A percentile compares a stretch with the other conserved stretches of the same genome.
These are phyloP conservation scores for Drosophila melanosoma DNA, from an alignment of 2,888 invertebrate species.

Conservation along the genomic window DNA sequence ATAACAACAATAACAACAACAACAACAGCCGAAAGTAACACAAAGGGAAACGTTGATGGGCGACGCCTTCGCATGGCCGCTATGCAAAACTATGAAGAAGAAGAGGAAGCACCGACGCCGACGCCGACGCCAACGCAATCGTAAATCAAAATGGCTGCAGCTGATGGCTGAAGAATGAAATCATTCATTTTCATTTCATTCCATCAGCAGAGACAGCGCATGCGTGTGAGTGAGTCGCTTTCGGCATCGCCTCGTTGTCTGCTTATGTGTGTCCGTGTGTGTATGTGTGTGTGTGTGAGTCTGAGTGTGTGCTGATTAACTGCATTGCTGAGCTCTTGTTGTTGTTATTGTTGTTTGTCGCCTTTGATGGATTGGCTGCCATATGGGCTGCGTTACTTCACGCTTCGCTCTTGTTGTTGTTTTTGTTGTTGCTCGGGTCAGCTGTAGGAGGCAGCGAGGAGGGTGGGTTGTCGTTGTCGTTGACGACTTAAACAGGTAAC, in stretches of 20 bases:
- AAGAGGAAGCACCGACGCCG: slow-evolving; percentile 19
- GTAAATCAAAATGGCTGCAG: slow-evolving; percentile 85
- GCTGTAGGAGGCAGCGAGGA: slow-evolving; percentile 12
- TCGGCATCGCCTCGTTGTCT: slow-evolving; percentile 38
- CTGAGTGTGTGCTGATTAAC: slow-evolving; percentile 57
- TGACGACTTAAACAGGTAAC: slow-evolving; percentile 78
- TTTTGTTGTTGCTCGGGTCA: slow-evolving; percentile 30
- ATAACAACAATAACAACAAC: slow-evolving; percentile 23
- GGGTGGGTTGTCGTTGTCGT: slow-evolving; percentile 44
- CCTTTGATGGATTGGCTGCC: slow-evolving; percentile 59
- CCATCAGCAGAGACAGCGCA: slow-evolving; percentile 61
- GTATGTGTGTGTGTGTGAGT: not conserved
- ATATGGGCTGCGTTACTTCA: slow-evolving; percentile 27
- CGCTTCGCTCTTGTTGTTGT: slow-evolving; percentile 16
- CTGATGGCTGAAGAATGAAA: slow-evolving; percentile 80
- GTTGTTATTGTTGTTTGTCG: slow-evolving; percentile 33
- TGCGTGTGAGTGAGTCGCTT: slow-evolving; percentile 64
- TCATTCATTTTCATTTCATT: slow-evolving; percentile 69
- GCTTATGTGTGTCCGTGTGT: slow-evolving; percentile 3
- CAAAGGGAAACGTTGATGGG: slow-evolving; percentile 58
- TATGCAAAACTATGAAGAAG: slow-evolving; percentile 53
- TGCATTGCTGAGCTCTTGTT: slow-evolving; percentile 57
- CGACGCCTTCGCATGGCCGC: slow-evolving; percentile 74
- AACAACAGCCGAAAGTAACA: slow-evolving; percentile 22
- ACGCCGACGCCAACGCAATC: slow-evolving; percentile 58